phyloP scores from a whole-genome alignment of 2,888 invertebrate species.

The Abscondita cerata region DNA sequence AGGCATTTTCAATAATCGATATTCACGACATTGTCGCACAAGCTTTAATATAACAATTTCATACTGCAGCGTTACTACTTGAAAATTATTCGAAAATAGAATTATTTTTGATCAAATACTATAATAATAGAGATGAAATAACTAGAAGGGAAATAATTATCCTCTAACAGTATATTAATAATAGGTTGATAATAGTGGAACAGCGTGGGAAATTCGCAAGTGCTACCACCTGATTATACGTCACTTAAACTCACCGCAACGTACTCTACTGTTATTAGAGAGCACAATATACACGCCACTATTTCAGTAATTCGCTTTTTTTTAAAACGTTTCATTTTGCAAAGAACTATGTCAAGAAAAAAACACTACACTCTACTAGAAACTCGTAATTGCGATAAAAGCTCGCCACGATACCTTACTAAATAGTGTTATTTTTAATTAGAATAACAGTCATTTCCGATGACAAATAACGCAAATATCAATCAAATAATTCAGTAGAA shows the following conservation, averaged over 20 bases:
- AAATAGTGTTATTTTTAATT: slow-evolving; percentile 38
- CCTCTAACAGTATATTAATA: slow-evolving; percentile 58
- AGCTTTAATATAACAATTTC: too few species aligned
- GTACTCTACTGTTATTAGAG: slow-evolving; percentile 53
- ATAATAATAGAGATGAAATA: slow-evolving; percentile 42
- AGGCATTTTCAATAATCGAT: too few species aligned
- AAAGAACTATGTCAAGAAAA: slow-evolving; percentile 1
- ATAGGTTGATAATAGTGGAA: slow-evolving; percentile 56
- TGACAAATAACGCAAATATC: slow-evolving; percentile 48
- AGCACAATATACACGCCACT: slow-evolving; percentile 38
- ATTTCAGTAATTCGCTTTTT: slow-evolving; percentile 20
- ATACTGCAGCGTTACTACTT: too few species aligned
- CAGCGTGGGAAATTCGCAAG: slow-evolving; percentile 59
- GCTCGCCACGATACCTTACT: too few species aligned
- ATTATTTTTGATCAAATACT: slow-evolving; percentile 34
- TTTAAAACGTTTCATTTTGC: neutral
- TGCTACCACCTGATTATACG: slow-evolving; percentile 60
- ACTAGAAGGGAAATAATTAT: slow-evolving; percentile 53
- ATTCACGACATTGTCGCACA: too few species aligned
- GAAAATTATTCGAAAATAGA: slow-evolving; percentile 39
- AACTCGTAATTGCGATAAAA: neutral
- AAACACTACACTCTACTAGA: neutral
- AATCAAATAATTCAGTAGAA: slow-evolving; percentile 41
- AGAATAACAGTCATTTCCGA: slow-evolving; percentile 42
- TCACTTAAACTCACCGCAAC: slow-evolving; percentile 53